phyloP scores from a whole-genome alignment of 2,113 vertebrate species.

The Rhodinocichla rosea region DNA sequence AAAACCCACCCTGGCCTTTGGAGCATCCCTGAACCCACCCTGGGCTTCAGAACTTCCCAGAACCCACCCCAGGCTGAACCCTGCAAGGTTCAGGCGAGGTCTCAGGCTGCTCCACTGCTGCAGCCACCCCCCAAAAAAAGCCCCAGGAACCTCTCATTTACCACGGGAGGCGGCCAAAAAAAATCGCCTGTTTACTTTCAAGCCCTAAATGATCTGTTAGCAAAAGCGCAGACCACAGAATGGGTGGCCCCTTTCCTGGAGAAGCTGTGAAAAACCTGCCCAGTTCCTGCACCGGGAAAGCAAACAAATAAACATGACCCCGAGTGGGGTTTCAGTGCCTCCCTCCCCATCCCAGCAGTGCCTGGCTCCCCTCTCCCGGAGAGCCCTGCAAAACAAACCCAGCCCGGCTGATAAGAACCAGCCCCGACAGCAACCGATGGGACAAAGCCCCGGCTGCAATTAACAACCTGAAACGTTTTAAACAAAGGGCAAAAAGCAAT shows the following conservation, averaged over 20 bases:
- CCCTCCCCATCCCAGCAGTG: not conserved
- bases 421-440: not conserved
- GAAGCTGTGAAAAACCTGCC: conserved; percentile 55
- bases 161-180: not conserved
- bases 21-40: not conserved
- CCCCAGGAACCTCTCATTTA: not conserved
- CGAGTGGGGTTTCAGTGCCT: not conserved
- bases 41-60: not conserved
- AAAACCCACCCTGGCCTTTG: not conserved
- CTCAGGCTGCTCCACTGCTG: not conserved
- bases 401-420: conserved; percentile 21
- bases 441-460: conserved; percentile 5
- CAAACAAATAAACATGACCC: conserved; percentile 47
- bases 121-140: not conserved
- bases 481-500: conserved; percentile 61
- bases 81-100: conserved; percentile 24
- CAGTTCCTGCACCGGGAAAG: not conserved
- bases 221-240: conserved; percentile 10
- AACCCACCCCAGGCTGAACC: not conserved
- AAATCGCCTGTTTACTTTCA: not conserved
- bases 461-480: not conserved
- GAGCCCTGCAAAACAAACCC: not conserved
- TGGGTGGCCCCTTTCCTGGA: conserved; percentile 60
- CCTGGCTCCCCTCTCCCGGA: not conserved
- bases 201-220: not conserved